Base-by-base conservation (phyloP, 2,797 vertebrate species). In the Pyrocephalus nanus region DNA sequence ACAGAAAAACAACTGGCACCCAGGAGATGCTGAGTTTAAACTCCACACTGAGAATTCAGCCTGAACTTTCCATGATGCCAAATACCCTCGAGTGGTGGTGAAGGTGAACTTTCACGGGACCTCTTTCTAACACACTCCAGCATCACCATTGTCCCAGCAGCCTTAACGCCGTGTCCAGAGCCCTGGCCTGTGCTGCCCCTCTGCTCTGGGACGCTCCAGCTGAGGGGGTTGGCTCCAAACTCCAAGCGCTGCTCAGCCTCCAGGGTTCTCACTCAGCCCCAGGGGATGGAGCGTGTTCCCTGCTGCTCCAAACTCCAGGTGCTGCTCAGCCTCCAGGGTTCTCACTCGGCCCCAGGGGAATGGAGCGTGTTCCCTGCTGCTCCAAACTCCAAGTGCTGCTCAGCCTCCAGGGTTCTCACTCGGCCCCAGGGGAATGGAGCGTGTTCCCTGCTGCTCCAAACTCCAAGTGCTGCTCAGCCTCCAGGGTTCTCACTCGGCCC, bases 1-100 rank as follows among this genome's bases (percentile, higher is more conserved):
- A 80, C 30, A 95, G 91, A 72, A 93, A 96, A 96, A 90, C 92
- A 94, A 26, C 47, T 60, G 25, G 57, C 73, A 90, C 92, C 81
- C 65, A 93, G 74, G 96, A 88, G 94, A 62, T 81, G 50, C 57
- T 40, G 53, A 81, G 74, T 67, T 86, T 19, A 60, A 72, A 88
- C 95, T 61, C 43, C 86, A 48, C 82, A 19, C 3, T 54, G 88
- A 86, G 91, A 77, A 93, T 87, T 92, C 72, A 91, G 79, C 78
- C 65, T 83, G 4, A 92, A 65, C 54, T 93, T 92, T 55, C 86
- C 78, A 17, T 57, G 29, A 27, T 47, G 61, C 69, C 84, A 77
- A 9, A 43, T 2, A 1, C 71, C 45, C 45, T 80, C 71, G 36
- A 48, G 18, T 57, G 54, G 78, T 43, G 60, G 78, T 21, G 40